Evolutionary conservation across 2,888 invertebrate genomes (phyloP), one percentile per base, ranked within the genome.

Genomic region (Tachina lurida): DNA sequence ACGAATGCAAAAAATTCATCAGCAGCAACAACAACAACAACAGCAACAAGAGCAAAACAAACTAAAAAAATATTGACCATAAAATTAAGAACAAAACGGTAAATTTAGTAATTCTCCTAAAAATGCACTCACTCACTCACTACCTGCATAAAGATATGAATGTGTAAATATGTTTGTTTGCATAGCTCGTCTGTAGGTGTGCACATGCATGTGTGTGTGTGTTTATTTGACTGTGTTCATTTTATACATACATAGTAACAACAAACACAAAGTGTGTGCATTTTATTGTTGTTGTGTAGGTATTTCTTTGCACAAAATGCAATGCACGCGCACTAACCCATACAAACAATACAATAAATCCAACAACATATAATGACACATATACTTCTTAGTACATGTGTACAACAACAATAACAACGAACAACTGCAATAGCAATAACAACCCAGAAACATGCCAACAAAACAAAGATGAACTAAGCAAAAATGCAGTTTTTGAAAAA

Each of bases 31-130:
- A 13, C 15, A 49, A n/a, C 12, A 54, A 39, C 63, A 76, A 78
- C 62, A 85, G 62, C 71, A 73, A 73, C 12, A 71, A 73, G 49
- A 80, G 56, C 63, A 74, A 54, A 70, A 84, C 62, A 70, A 74
- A 79, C 68, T 47, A 63, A 74, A 60, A 75, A 78, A 82, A 75
- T 80, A 86, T 86, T 86, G 82, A 83, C 82, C 85, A 82, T 82
- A 86, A 82, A 78, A 86, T 79, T 73, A 80, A 86, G 71, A 86
- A 86, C 79, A 83, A 83, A 83, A 86, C 86, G 86, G 86, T 86
- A 83, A 79, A 86, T 77, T 83, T 83, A 83, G 79, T 83, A 83
- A 80, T 83, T 79, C 79, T 76, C 78, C 75, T 83, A 79, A 75
- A 77, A 83, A 65, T 86, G 83, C 76, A 79, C 67, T 86, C 63